Conservation (phyloP, 2,888 invertebrate species). For the Argyra leucocephala region DNA sequence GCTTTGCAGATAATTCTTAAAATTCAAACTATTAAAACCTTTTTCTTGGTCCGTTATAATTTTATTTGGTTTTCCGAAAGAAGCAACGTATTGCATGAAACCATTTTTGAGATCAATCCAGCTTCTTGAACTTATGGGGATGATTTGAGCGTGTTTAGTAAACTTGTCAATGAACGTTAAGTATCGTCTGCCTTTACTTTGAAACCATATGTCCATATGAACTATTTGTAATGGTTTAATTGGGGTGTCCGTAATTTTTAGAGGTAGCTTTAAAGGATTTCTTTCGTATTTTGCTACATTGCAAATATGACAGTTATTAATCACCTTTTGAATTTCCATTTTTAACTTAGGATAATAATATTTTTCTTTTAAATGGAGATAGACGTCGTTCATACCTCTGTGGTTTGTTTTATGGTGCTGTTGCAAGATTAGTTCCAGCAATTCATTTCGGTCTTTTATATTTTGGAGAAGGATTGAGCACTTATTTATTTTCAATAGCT, state of each 20-base stretch:
- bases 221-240: slow-evolving; percentile 13
- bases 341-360: slow-evolving; percentile 15
- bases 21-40: background rate
- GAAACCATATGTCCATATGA: slow-evolving; percentile 15
- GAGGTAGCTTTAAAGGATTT: slow-evolving; percentile 15
- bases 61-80: slow-evolving; percentile 16
- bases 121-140: slow-evolving; percentile 13
- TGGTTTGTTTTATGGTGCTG: slow-evolving; percentile 14
- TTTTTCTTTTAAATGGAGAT: slow-evolving; percentile 12
- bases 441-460: background rate
- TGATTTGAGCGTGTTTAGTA: slow-evolving; percentile 15
- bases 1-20: background rate
- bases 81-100: background rate
- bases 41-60: background rate
- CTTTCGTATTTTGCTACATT: slow-evolving; percentile 17
- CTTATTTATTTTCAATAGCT: slow-evolving; percentile 5
- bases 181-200: slow-evolving; percentile 10
- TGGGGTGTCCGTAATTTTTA: slow-evolving; percentile 15
- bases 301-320: slow-evolving; percentile 17
- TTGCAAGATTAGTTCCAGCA: slow-evolving; percentile 7
- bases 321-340: slow-evolving; percentile 13
- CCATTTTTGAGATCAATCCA: slow-evolving; percentile 11
- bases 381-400: slow-evolving; percentile 15
- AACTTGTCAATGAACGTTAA: slow-evolving; percentile 17
- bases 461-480: background rate